Percentiles rank a stretch among this genome's conserved stretches.
Conservation (phyloP, 2,113 vertebrate genomes). For the Amphiprion percula region DNA sequence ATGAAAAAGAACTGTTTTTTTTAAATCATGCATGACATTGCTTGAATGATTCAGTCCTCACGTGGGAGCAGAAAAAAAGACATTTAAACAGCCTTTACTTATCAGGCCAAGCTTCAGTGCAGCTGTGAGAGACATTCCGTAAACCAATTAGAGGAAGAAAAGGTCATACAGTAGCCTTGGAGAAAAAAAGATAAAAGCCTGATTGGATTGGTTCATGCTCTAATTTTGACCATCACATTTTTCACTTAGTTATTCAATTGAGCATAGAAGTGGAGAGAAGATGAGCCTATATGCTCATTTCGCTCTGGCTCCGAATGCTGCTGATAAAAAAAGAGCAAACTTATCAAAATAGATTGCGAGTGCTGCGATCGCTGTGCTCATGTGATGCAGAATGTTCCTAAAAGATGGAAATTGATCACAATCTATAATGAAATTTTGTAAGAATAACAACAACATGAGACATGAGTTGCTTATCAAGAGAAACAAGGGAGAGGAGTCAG, state of each 20-base stretch:
- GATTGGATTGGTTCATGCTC: slow-evolving; percentile 73
- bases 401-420: slow-evolving; percentile 65
- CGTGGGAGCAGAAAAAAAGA: slow-evolving; percentile 41
- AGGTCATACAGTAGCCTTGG: slow-evolving; percentile 72
- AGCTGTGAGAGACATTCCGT: slow-evolving; percentile 68
- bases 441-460: slow-evolving; percentile 67
- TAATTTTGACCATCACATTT: slow-evolving; percentile 78
- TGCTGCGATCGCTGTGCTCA: slow-evolving; percentile 12
- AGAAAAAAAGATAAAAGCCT: slow-evolving; percentile 73
- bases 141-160: slow-evolving; percentile 80
- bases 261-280: slow-evolving; percentile 53
- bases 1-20: slow-evolving; percentile 13
- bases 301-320: slow-evolving; percentile 4
- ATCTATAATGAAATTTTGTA: slow-evolving; percentile 69
- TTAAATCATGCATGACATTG: slow-evolving; percentile 21
- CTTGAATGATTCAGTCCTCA: slow-evolving; percentile 43
- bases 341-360: slow-evolving; percentile 49
- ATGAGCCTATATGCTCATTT: slow-evolving; percentile 33
- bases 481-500: slow-evolving; percentile 30
- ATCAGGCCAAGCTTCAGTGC: slow-evolving; percentile 65
- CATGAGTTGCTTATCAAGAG: slow-evolving; percentile 40
- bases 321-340: slow-evolving; percentile 50
- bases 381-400: slow-evolving; percentile 30
- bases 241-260: slow-evolving; percentile 69
- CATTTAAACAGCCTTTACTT: slow-evolving; percentile 53